A percentile compares a stretch with the other conserved stretches of the same genome.
These are phyloP conservation scores for Diarsia brunnea DNA, from an alignment of 2,888 invertebrate species.

Conservation along the genomic window DNA sequence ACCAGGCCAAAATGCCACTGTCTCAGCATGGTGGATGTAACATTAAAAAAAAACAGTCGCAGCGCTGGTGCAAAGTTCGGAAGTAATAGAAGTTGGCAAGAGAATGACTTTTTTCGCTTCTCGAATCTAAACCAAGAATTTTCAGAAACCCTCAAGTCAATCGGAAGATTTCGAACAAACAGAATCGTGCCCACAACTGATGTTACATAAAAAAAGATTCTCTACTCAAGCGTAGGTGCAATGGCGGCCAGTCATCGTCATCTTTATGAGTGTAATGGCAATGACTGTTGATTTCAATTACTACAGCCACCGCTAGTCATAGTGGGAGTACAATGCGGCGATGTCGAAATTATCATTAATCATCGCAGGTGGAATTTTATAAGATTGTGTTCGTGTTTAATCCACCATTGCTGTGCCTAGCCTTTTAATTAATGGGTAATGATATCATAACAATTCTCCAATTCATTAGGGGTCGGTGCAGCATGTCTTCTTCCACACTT, in stretches of 20 bases:
- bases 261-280: conserved; percentile 13
- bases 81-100: too few species aligned
- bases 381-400: not conserved
- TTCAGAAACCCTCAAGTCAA: not conserved
- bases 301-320: not conserved
- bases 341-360: not conserved
- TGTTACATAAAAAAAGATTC: not conserved
- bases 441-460: too few species aligned
- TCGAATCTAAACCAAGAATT: too few species aligned
- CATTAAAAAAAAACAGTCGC: too few species aligned
- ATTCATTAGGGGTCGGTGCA: too few species aligned
- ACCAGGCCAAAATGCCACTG: too few species aligned
- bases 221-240: conserved; percentile 12
- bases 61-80: too few species aligned
- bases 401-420: not conserved
- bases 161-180: not conserved
- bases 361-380: conserved; percentile 3
- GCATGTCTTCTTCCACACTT: too few species aligned
- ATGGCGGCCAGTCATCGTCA: not conserved
- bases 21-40: too few species aligned
- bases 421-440: not conserved
- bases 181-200: not conserved
- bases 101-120: too few species aligned
- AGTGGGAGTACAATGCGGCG: conserved; percentile 33
- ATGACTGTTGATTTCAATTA: conserved; percentile 42